Percentiles rank a stretch among this genome's conserved stretches.
These are phyloP conservation scores for Prietella phreatophila DNA, from an alignment of 2,113 vertebrate species.

Conservation along the genomic window DNA sequence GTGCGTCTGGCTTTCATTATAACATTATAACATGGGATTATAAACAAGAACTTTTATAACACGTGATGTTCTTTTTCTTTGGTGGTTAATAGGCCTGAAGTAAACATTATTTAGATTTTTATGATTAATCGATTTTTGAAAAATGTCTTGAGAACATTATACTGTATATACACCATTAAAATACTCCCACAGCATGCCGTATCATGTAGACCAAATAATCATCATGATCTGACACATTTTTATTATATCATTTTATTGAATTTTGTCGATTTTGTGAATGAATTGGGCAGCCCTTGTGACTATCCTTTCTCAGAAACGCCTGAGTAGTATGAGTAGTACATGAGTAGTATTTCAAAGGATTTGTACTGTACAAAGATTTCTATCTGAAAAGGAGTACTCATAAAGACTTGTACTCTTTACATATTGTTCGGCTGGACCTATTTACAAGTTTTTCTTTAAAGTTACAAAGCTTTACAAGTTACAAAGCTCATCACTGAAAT, in stretches of 20 bases:
- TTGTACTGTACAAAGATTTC: neutral
- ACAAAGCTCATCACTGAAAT: neutral
- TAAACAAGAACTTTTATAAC: too few species aligned
- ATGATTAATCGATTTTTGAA: neutral
- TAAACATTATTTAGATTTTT: neutral
- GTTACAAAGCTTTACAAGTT: neutral
- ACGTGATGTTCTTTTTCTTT: neutral
- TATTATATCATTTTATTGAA: too few species aligned
- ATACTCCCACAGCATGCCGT: too few species aligned
- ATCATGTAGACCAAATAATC: neutral
- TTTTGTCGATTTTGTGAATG: too few species aligned
- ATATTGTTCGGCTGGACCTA: neutral
- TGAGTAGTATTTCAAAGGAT: too few species aligned
- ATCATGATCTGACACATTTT: too few species aligned
- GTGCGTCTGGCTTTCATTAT: conserved; percentile 49
- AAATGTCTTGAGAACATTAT: neutral
- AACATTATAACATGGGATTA: neutral
- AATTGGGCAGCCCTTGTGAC: neutral
- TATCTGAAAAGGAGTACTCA: neutral
- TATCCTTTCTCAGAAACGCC: too few species aligned
- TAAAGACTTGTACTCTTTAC: neutral
- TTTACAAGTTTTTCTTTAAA: too few species aligned
- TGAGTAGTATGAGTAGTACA: too few species aligned
- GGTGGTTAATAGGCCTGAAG: neutral
- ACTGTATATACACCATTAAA: too few species aligned